phyloP scores from a whole-genome alignment of 1,140 invertebrate genomes.

The Thaumetopoea pityocampa region DNA sequence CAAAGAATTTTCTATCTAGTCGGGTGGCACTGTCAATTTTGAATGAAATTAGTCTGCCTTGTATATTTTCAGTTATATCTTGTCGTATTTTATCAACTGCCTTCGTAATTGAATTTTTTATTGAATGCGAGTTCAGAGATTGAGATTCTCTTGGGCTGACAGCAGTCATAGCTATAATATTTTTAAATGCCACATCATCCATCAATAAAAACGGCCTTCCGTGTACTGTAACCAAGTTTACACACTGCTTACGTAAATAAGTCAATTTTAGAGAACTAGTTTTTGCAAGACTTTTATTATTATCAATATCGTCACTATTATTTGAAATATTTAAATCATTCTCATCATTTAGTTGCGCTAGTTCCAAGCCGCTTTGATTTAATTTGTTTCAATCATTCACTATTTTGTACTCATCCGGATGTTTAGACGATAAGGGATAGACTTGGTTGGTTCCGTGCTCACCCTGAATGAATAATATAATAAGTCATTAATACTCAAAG shows the following conservation, averaged over 20 bases:
- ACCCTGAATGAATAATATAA: too few species aligned
- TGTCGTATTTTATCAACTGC: background rate
- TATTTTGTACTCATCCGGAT: conserved; percentile 3
- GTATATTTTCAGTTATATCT: background rate
- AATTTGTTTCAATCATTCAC: background rate
- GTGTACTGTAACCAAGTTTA: background rate
- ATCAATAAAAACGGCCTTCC: background rate
- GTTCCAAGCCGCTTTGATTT: too few species aligned
- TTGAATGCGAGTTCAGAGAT: background rate
- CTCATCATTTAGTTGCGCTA: too few species aligned
- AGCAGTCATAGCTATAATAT: background rate
- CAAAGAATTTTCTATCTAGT: background rate
- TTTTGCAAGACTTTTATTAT: too few species aligned
- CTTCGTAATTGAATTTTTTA: background rate
- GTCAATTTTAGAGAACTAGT: background rate
- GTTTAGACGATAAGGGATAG: background rate
- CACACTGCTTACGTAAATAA: background rate
- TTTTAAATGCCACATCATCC: background rate
- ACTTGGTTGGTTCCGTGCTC: background rate
- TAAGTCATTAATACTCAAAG: too few species aligned
- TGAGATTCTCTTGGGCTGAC: background rate
- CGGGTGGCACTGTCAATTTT: background rate
- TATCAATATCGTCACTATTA: too few species aligned
- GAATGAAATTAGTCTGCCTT: background rate
- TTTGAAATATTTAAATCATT: too few species aligned